Evolutionary conservation across 2,888 invertebrate genomes (phyloP).

Genomic region (Volucella inanis): DNA sequence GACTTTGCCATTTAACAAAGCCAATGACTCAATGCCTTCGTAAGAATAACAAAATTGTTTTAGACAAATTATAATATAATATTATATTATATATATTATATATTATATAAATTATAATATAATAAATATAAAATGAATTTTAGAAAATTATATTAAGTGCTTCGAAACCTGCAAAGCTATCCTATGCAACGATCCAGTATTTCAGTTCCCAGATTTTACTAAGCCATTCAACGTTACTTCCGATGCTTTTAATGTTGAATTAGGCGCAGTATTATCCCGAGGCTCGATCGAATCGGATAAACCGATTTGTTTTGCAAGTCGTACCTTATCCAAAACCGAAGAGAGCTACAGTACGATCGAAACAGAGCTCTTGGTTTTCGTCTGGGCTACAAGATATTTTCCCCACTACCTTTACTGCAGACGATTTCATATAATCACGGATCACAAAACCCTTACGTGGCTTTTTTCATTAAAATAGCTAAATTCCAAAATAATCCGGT

Average conservation of each 20-base stretch:
- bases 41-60: conserved; percentile 32
- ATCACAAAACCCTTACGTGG: conserved; percentile 39
- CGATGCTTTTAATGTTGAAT: conserved; percentile 41
- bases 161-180: conserved; percentile 62
- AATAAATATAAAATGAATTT: too few species aligned
- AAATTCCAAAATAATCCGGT: conserved; percentile 65
- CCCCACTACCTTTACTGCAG: conserved; percentile 30
- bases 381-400: conserved; percentile 53
- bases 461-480: conserved; percentile 53
- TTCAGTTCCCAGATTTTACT: conserved; percentile 35
- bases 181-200: conserved; percentile 45
- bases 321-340: conserved; percentile 42
- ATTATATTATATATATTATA: too few species aligned
- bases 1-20: conserved; percentile 5
- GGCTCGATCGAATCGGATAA: conserved; percentile 45
- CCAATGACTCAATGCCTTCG: conserved; percentile 2
- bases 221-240: conserved; percentile 40
- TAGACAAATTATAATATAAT: too few species aligned
- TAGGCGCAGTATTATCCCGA: conserved; percentile 30
- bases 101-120: too few species aligned
- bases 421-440: conserved; percentile 54
- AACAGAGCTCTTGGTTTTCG: conserved; percentile 41
- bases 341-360: conserved; percentile 43
- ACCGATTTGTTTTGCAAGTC: conserved; percentile 48
- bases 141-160: conserved; percentile 8